Percentiles rank a stretch among this genome's conserved stretches.
Evolutionary conservation across 1,140 invertebrate genomes (phyloP).

Genomic region (Potamilus streckersoni): DNA sequence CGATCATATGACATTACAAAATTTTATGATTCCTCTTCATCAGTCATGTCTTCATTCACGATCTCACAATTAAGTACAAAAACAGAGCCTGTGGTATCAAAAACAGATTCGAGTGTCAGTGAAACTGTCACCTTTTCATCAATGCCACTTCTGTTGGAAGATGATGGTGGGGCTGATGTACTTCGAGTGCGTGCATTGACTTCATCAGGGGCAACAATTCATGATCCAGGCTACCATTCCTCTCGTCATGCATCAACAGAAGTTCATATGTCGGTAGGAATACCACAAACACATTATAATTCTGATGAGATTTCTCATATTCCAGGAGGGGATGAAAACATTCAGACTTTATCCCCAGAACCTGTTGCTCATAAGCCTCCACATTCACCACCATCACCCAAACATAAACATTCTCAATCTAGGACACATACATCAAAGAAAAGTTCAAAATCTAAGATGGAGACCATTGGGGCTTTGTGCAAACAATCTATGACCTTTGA

Average conservation of each 20-base stretch:
- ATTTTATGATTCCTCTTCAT: slow-evolving; percentile 31
- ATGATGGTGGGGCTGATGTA: slow-evolving; percentile 22
- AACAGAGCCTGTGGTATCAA: slow-evolving; percentile 38
- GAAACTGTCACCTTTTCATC: slow-evolving; percentile 39
- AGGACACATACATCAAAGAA: slow-evolving; percentile 33
- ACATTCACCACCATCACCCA: slow-evolving; percentile 21
- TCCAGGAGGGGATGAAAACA: no score
- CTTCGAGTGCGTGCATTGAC: slow-evolving; percentile 38
- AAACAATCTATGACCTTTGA: slow-evolving; percentile 63
- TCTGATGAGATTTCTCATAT: no score
- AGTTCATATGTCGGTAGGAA: no score
- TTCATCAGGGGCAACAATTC: slow-evolving; percentile 8
- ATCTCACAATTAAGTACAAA: slow-evolving; percentile 23
- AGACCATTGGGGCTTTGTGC: slow-evolving; percentile 59
- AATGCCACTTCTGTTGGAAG: slow-evolving; percentile 45
- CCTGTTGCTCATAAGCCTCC: slow-evolving; percentile 21
- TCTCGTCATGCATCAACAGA: no score
- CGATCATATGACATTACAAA: slow-evolving; percentile 20
- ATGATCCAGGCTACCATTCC: no score
- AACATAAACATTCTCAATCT: slow-evolving; percentile 15
- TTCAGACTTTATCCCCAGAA: neutral
- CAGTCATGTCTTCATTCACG: slow-evolving; percentile 31
- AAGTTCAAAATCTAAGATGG: slow-evolving; percentile 51
- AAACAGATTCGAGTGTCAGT: slow-evolving; percentile 34
- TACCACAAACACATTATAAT: no score